These are phyloP conservation scores for Scelioninae gen. 2 DNA, from an alignment of 2,888 invertebrate species.

Conservation along the genomic window DNA sequence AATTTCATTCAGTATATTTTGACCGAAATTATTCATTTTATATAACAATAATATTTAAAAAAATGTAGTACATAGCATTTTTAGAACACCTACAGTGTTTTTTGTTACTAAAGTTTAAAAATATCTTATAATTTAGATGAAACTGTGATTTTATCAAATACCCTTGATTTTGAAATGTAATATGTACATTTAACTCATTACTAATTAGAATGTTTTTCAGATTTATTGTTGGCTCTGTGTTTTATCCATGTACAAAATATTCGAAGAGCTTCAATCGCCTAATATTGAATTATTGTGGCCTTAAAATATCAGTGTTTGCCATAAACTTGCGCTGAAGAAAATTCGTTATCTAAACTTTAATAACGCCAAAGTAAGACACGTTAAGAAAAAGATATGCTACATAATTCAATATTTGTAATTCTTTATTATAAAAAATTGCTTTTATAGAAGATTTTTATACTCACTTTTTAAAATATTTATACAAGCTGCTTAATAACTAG, in stretches of 20 bases:
- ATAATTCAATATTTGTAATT: conserved; percentile 12
- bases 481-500: background rate
- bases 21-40: too few relatives aligned
- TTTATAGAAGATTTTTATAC: conserved; percentile 9
- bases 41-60: too few relatives aligned
- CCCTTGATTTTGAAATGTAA: too few relatives aligned
- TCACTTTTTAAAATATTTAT: conserved; percentile 4
- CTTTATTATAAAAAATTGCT: background rate
- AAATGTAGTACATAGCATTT: too few relatives aligned
- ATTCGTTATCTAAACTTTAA: conserved; percentile 43
- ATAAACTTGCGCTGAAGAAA: conserved; percentile 18
- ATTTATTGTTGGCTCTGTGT: conserved; percentile 92
- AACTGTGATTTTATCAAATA: too few relatives aligned
- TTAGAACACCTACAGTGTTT: too few relatives aligned
- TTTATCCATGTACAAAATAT: conserved; percentile 88
- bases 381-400: conserved; percentile 25
- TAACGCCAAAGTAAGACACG: conserved; percentile 62
- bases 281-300: conserved; percentile 88
- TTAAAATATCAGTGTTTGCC: conserved; percentile 69
- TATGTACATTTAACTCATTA: too few relatives aligned
- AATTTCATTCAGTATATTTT: too few relatives aligned
- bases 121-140: too few relatives aligned
- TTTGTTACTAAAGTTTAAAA: too few relatives aligned
- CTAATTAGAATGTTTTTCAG: too few relatives aligned
- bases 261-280: conserved; percentile 88